Percentiles rank a stretch among this genome's conserved stretches.
These are phyloP conservation scores for Cacatua alba DNA, from an alignment of 2,113 vertebrate species.

Conservation along the genomic window DNA sequence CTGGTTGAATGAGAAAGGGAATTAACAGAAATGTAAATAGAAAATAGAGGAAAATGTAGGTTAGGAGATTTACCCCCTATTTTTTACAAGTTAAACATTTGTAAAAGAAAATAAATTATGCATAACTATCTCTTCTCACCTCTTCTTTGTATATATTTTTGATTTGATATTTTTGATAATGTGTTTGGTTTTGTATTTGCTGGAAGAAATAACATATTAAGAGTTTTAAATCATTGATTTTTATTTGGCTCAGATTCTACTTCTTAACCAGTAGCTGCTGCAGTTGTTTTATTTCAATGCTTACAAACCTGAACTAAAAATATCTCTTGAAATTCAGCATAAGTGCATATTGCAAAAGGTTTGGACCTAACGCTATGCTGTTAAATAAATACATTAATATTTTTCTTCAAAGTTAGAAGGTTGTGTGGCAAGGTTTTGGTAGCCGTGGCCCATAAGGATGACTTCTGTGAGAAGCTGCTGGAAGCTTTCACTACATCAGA, in stretches of 20 bases:
- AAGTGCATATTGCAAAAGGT: not conserved
- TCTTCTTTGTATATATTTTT: not conserved
- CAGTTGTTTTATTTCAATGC: not conserved
- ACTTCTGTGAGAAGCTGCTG: not conserved
- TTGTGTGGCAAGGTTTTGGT: fast-evolving
- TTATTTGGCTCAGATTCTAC: not conserved
- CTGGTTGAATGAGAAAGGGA: slow-evolving; percentile 30
- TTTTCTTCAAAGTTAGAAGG: not conserved
- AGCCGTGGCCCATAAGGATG: fast-evolving
- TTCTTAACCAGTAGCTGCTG: not conserved
- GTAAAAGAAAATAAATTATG: not conserved
- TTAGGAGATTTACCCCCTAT: slow-evolving; percentile 5
- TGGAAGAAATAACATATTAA: not conserved
- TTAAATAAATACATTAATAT: not conserved
- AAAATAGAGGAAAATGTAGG: not conserved
- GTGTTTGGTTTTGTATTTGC: not conserved
- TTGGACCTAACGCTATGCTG: not conserved
- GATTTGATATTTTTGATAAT: not conserved
- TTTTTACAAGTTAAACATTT: not conserved
- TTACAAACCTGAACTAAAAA: slow-evolving; percentile 3
- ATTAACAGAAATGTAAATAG: slow-evolving; percentile 34
- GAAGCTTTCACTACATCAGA: fast-evolving
- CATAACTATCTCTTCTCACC: not conserved
- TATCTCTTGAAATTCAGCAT: not conserved
- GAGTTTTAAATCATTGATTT: slow-evolving; percentile 30